Percentiles rank a stretch among this genome's conserved stretches.
These are phyloP conservation scores for Proctacanthus coquilletti DNA, from an alignment of 1,140 invertebrate species.

Conservation along the genomic window DNA sequence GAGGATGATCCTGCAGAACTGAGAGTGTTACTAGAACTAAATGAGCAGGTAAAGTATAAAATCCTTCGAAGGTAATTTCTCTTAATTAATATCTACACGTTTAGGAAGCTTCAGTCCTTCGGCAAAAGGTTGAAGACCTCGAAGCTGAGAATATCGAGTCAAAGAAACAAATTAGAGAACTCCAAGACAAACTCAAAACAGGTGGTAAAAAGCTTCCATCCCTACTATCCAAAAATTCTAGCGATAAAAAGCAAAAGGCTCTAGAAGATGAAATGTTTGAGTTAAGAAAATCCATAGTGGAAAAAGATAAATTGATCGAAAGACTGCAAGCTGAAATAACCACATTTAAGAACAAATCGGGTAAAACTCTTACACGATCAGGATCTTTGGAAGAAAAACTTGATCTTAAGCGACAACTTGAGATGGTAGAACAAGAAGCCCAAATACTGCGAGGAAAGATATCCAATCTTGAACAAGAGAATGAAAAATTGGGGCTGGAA, in stretches of 20 bases:
- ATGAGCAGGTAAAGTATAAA: conserved; percentile 60
- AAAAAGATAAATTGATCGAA: conserved; percentile 70
- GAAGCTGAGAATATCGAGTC: conserved; percentile 63
- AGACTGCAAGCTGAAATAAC: conserved; percentile 53
- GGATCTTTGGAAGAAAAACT: conserved; percentile 40
- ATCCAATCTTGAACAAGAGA: conserved; percentile 50
- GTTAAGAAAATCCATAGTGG: conserved; percentile 57
- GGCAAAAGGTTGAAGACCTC: conserved; percentile 69
- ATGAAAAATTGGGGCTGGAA: conserved; percentile 53
- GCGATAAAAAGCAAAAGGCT: conserved; percentile 53
- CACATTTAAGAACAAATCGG: conserved; percentile 41
- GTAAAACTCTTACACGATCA: conserved; percentile 26
- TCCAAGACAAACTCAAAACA: conserved; percentile 49
- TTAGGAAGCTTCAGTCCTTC: conserved; percentile 61
- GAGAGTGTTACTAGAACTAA: conserved; percentile 68
- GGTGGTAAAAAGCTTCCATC: conserved; percentile 19
- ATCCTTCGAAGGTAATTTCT: no score
- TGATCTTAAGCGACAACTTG: conserved; percentile 54
- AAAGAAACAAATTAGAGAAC: conserved; percentile 56
- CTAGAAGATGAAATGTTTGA: conserved; percentile 55
- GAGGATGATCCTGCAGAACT: conserved; percentile 62
- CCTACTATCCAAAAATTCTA: conserved; percentile 14
- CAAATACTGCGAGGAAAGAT: conserved; percentile 44
- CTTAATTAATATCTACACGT: no score
- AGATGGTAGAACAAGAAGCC: conserved; percentile 58